phyloP scores from a whole-genome alignment of 2,888 invertebrate genomes.

The Oscheius sp. region DNA sequence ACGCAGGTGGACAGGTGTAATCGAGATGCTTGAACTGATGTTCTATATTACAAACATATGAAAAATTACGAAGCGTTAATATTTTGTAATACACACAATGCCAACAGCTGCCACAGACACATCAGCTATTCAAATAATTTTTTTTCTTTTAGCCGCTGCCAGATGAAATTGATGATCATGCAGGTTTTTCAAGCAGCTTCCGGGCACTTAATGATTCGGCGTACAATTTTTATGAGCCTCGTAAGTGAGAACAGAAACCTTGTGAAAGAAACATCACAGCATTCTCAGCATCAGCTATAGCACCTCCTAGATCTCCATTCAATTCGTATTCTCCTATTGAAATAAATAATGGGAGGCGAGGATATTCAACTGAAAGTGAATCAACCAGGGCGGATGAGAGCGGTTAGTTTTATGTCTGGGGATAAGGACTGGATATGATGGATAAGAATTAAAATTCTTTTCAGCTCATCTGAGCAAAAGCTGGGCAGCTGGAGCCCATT shows the following conservation, averaged over 20 bases:
- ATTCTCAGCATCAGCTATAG: conserved; percentile 9
- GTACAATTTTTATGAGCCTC: conserved; percentile 6
- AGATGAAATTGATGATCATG: conserved; percentile 13
- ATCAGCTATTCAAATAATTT: no score
- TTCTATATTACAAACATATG: no score
- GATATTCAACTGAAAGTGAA: conserved; percentile 22
- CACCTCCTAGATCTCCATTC: conserved; percentile 17
- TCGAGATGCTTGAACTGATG: no score
- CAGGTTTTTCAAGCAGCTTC: conserved; percentile 1
- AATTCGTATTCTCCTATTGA: conserved; percentile 5
- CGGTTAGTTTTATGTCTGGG: background rate
- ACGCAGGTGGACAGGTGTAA: no score
- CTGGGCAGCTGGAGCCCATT: conserved; percentile 9
- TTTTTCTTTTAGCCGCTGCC: conserved; percentile 2
- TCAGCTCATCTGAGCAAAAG: conserved; percentile 18
- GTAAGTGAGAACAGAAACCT: background rate
- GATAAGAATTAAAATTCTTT: background rate
- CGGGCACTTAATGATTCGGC: background rate
- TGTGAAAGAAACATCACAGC: background rate
- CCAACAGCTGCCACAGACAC: no score
- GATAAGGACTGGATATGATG: background rate
- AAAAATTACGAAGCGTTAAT: no score
- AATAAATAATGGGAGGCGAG: background rate
- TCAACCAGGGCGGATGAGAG: conserved; percentile 9
- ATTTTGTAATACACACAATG: no score